These are phyloP conservation scores for Pseudolaguvia tuberculata DNA, from an alignment of 2,113 vertebrate species.

Conservation along the genomic window DNA sequence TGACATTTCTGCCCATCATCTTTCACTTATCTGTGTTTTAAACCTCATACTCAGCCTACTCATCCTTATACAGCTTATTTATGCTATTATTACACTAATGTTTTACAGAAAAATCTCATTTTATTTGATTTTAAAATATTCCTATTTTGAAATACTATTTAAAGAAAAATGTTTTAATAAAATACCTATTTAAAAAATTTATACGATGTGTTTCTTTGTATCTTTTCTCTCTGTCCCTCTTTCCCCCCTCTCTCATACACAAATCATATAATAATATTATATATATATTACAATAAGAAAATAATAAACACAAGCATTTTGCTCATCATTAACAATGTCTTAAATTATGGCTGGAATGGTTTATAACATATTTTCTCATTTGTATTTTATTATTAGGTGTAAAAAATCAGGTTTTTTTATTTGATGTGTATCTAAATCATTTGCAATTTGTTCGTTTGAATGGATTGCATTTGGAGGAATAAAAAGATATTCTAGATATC, in stretches of 20 bases:
- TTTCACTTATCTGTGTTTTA: slow-evolving; percentile 16
- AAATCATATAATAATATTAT: no score
- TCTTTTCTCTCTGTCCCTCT: background rate
- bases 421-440: background rate
- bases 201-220: background rate
- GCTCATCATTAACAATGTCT: background rate
- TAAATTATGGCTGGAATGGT: background rate
- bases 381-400: background rate
- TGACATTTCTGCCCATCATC: background rate
- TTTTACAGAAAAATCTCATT: slow-evolving; percentile 13
- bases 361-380: background rate
- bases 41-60: no score
- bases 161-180: slow-evolving; percentile 35
- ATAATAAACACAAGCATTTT: background rate
- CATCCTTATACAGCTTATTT: background rate
- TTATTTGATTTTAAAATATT: slow-evolving; percentile 26
- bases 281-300: background rate
- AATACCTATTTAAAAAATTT: slow-evolving; percentile 29
- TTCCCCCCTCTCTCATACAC: background rate
- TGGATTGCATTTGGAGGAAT: background rate
- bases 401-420: background rate
- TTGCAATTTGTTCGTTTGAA: background rate
- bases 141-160: slow-evolving; percentile 11
- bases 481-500: background rate
- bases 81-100: background rate